phyloP scores from a whole-genome alignment of 2,113 vertebrate species.

The Alaudala cheleensis region DNA sequence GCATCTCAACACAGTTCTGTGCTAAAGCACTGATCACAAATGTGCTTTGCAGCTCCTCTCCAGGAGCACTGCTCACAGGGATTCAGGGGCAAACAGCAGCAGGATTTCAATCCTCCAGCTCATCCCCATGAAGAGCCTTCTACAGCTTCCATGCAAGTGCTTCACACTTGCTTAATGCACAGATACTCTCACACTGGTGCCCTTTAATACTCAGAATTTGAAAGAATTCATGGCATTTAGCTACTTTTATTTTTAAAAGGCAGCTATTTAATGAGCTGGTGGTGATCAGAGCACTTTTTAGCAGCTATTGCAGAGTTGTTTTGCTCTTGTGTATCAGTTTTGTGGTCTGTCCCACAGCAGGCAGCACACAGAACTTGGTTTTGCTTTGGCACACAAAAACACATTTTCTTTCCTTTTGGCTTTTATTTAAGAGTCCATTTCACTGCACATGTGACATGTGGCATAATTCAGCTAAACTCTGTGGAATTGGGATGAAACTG shows the following conservation, averaged over 20 bases:
- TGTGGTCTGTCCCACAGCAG: not conserved
- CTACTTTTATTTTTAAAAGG: not conserved
- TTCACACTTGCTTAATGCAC: not conserved
- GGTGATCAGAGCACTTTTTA: not conserved
- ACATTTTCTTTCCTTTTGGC: not conserved
- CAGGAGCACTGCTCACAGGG: not conserved
- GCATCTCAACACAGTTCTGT: not conserved
- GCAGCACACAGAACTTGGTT: not conserved
- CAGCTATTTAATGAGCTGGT: not conserved
- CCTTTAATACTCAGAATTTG: not conserved
- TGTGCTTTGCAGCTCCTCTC: not conserved
- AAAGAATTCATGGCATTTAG: not conserved
- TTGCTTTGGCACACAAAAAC: not conserved
- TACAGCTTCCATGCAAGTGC: not conserved
- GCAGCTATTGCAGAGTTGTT: not conserved
- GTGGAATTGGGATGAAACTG: not conserved
- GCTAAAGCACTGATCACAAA: not conserved
- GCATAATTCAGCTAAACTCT: not conserved
- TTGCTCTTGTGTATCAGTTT: fast-evolving
- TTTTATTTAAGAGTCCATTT: not conserved
- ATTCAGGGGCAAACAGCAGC: not conserved
- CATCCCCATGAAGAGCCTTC: not conserved
- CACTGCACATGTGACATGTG: not conserved
- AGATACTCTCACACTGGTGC: not conserved
- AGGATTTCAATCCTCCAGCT: not conserved